phyloP scores from a whole-genome alignment of 2,113 vertebrate genomes.

The Hipposideros armiger region DNA sequence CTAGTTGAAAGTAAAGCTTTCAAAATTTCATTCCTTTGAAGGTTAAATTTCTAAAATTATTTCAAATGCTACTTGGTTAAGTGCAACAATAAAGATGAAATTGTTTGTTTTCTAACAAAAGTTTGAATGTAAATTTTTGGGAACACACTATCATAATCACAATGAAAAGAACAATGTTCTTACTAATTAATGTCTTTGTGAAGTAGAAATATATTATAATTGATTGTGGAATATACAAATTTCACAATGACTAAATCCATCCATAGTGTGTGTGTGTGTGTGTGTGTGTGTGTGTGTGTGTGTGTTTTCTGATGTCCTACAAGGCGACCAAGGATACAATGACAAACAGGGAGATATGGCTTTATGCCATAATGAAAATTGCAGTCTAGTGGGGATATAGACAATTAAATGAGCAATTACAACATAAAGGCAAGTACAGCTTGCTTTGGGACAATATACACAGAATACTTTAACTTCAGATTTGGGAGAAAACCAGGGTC shows the following conservation, averaged over 20 bases:
- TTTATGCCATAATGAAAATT: background rate
- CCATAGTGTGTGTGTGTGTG: background rate
- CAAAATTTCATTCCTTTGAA: background rate
- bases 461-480: background rate
- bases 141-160: background rate
- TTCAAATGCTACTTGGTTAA: background rate
- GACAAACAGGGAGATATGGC: background rate
- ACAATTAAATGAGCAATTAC: background rate
- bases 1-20: background rate
- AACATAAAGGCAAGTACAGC: background rate
- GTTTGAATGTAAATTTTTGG: background rate
- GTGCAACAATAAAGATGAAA: background rate
- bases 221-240: background rate
- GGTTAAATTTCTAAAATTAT: background rate
- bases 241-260: background rate
- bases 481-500: background rate
- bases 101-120: conserved; percentile 1
- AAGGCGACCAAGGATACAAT: background rate
- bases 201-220: background rate
- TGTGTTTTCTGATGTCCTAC: background rate
- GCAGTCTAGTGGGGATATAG: background rate
- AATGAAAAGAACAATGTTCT: background rate
- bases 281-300: background rate
- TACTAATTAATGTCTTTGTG: background rate
- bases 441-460: background rate